Percentiles rank a stretch among this genome's conserved stretches.
phyloP scores from a whole-genome alignment of 2,888 invertebrate genomes.

The Folsomia manolachei region DNA sequence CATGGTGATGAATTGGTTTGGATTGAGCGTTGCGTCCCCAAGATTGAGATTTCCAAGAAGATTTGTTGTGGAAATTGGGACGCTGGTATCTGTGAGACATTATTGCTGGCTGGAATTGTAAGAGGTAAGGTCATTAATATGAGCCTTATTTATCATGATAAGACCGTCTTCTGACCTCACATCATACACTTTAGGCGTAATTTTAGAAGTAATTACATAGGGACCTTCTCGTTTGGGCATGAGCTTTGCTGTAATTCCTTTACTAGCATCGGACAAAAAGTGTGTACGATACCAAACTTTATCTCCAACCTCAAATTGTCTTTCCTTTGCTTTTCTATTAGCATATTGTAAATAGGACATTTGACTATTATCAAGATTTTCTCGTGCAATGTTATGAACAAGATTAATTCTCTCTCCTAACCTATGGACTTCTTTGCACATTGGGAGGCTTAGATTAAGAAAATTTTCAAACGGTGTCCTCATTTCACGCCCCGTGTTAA shows the following conservation, averaged over 20 bases:
- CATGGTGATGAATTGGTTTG: too few relatives aligned
- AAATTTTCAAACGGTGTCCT: slow-evolving; percentile 32
- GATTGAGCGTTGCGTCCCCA: too few relatives aligned
- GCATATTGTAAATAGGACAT: slow-evolving; percentile 14
- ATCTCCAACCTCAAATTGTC: slow-evolving; percentile 27
- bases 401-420: slow-evolving; percentile 11
- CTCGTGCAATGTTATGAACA: slow-evolving; percentile 22
- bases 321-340: slow-evolving; percentile 15
- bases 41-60: too few relatives aligned
- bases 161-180: slow-evolving; percentile 6
- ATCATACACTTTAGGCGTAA: slow-evolving; percentile 18
- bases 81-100: too few relatives aligned
- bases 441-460: background rate
- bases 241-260: slow-evolving; percentile 24
- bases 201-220: slow-evolving; percentile 11
- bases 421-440: slow-evolving; percentile 3
- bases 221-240: slow-evolving; percentile 32
- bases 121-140: slow-evolving; percentile 29
- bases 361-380: slow-evolving; percentile 17
- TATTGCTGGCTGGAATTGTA: slow-evolving; percentile 1
- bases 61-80: background rate
- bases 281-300: slow-evolving; percentile 23
- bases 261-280: slow-evolving; percentile 26
- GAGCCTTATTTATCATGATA: slow-evolving; percentile 19
- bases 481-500: slow-evolving; percentile 28